Base-by-base conservation (phyloP, 2,113 vertebrate genomes). In the Erpornis zantholeuca region DNA sequence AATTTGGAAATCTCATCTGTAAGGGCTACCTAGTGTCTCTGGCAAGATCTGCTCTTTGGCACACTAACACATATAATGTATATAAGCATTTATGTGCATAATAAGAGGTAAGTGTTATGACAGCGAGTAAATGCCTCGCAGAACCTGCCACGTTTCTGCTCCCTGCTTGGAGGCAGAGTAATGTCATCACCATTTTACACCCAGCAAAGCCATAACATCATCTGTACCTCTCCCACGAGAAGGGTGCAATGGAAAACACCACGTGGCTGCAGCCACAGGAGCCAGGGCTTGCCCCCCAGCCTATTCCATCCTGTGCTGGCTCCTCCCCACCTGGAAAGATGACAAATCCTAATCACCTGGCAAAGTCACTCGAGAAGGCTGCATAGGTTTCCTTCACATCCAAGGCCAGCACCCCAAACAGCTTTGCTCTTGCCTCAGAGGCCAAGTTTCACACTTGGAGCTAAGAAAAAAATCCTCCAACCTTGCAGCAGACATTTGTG, bases 381-480 rank as follows among this genome's bases (percentile, higher is more conserved):
- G 63, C 27, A 38, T 6, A 44, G 38, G 72, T 81, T 72, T 94
- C 31, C n/a, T 81, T 90, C 36, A 31, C 3, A 0, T 75, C 76
- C 72, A 81, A 68, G 40, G 40, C 79, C 82, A 86, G 47, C 40
- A 95, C 40, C 90, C 38, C 59, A 42, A 82, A 61, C 66, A 95
- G 94, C 20, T 93, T 81, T 81, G 33, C 76, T 90, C 66, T 78
- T 78, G 76, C 82, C 79, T 95, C 92, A 64, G 20, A 56, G 36
- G 88, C 92, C 94, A 96, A 93, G 59, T 92, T 96, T 96, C 94
- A 95, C 82, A 82, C 84, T 77, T 77, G 20, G 21, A 82, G 42
- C 57, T 82, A 52, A 59, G 73, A 64, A 64, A 82, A 64, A 63
- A 64, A 75, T 45, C 29, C 35, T 85, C 38, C 49, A 73, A 75